These are phyloP conservation scores for Arothron firmamentum DNA, from an alignment of 2,113 vertebrate species.

Conservation along the genomic window DNA sequence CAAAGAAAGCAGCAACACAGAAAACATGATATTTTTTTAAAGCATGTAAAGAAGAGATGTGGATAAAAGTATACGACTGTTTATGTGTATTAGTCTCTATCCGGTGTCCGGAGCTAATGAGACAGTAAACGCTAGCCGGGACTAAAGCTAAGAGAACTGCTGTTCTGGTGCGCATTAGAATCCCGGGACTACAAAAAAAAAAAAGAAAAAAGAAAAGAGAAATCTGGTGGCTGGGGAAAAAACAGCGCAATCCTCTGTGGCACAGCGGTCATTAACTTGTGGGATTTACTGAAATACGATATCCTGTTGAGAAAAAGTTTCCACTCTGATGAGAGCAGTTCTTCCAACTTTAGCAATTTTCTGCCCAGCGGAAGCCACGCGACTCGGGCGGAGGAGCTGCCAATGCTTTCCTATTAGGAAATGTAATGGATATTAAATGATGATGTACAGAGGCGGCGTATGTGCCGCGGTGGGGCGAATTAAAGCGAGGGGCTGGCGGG, in stretches of 20 bases:
- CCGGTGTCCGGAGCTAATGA: constrained; percentile 69
- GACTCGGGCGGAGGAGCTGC: constrained; percentile 34
- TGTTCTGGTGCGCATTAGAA: constrained; percentile 70
- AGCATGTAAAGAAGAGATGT: constrained; percentile 43
- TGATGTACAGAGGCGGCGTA: constrained; percentile 49
- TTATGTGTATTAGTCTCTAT: constrained; percentile 68
- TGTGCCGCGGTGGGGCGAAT: constrained; percentile 24
- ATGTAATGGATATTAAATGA: constrained; percentile 59
- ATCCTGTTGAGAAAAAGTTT: constrained; percentile 71
- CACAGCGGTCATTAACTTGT: constrained; percentile 69
- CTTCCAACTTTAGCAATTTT: constrained; percentile 64
- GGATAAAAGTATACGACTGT: constrained; percentile 52
- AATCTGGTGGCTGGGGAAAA: constrained; percentile 60
- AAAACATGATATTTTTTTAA: constrained; percentile 49
- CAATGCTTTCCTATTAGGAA: constrained; percentile 35
- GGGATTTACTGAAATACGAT: constrained; percentile 66
- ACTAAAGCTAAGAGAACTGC: constrained; percentile 56
- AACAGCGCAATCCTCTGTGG: constrained; percentile 67
- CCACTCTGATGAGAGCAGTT: constrained; percentile 60
- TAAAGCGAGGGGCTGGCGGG: constrained; percentile 17
- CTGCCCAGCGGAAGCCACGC: constrained; percentile 50
- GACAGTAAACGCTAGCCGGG: constrained; percentile 55
- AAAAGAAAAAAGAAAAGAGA: constrained; percentile 52
- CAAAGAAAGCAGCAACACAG: constrained; percentile 39
- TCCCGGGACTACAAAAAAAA: constrained; percentile 72